Evolutionary conservation across 2,888 invertebrate species (phyloP), one percentile per base, ranked within the genome.

Genomic region (Spicauda simplicius): DNA sequence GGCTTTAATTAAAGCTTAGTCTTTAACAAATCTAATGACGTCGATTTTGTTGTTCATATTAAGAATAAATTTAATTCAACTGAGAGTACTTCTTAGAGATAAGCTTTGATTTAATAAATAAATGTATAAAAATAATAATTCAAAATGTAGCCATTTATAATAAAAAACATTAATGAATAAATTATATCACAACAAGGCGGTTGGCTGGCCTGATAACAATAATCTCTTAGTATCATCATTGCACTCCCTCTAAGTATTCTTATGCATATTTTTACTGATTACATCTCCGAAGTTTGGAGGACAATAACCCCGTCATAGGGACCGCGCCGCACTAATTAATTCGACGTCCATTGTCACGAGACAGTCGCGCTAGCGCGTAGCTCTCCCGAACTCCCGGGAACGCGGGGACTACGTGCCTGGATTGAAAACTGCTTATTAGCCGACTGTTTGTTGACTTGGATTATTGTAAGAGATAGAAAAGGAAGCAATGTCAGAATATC

Each of bases 321-420:
- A 41, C 45, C 54, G 65, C 45, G 11, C 19, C 58, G 58, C 54
- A 59, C 52, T 65, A 65, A 65, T 65, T 65, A 65, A 65, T 59
- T 59, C 65, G 65, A 45, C 53, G 58, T 53, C 53, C 58, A 64
- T 58, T 65, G 65, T 65, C 54, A 48, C 54, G 59, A 59, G 30
- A 53, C 59, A 18, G 54, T 30, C 57, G 48, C 18, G 57, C n/a
- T 64, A 57, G 14, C 16, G 57, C 57, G 57, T 52, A 33, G 50
- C 53, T 61, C 61, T 52, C 37, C 52, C 20, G 52, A 52, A 41
- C 53, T 53, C 41, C 58, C 58, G 25, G 52, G 52, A 58, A 58
- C 41, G 53, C 58, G 25, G 52, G 52, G 53, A 53, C 57, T 57
- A 58, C 64, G 57, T 53, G 64, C 48, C 55, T 20, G 19, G 63